phyloP scores from a whole-genome alignment of 2,797 vertebrate species.

The Halcyon smyrnensis region DNA sequence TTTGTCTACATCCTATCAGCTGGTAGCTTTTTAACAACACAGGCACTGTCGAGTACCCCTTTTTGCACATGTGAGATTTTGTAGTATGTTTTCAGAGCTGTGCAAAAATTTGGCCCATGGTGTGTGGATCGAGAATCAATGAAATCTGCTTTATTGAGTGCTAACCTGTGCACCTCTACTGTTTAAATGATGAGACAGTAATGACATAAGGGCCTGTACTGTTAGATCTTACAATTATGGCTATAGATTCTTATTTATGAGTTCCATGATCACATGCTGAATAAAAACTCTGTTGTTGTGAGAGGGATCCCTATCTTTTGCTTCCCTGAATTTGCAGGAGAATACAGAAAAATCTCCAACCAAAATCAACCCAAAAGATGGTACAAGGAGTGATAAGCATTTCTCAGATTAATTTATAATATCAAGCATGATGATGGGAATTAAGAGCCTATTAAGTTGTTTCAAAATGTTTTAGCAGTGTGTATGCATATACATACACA shows the following conservation, averaged over 20 bases:
- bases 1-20: not conserved
- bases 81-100: not conserved
- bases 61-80: not conserved
- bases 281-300: not conserved
- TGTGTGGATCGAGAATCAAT: not conserved
- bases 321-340: not conserved
- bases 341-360: not conserved
- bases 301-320: not conserved
- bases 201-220: not conserved
- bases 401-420: not conserved
- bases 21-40: not conserved
- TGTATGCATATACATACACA: not conserved
- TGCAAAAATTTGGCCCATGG: not conserved
- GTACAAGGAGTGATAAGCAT: not conserved
- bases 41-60: not conserved
- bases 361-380: not conserved
- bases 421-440: not conserved
- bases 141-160: not conserved
- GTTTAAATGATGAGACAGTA: not conserved
- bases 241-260: not conserved
- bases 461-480: not conserved
- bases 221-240: not conserved
- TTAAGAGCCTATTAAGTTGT: not conserved
- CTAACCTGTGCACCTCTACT: not conserved
- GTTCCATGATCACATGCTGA: not conserved